phyloP scores from a whole-genome alignment of 2,888 invertebrate species.

The Eurytoma californica region DNA sequence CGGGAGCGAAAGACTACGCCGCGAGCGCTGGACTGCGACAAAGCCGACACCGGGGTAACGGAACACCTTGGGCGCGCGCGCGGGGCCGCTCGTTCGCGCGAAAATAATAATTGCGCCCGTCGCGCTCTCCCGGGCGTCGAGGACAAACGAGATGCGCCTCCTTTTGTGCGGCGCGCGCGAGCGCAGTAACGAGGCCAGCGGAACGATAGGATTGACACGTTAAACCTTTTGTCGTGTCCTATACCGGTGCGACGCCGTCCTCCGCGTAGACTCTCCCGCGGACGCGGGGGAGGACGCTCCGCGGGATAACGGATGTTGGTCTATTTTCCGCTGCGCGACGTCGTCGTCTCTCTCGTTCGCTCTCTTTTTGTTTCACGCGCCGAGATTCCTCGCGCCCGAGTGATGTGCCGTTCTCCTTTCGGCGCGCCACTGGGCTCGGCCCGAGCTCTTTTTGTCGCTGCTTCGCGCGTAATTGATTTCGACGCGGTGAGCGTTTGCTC shows the following conservation, averaged over 20 bases:
- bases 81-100: slow-evolving; percentile 27
- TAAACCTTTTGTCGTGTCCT: slow-evolving; percentile 40
- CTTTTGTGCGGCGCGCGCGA: slow-evolving; percentile 28
- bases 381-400: not conserved
- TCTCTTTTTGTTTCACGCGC: not conserved
- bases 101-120: slow-evolving; percentile 50
- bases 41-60: slow-evolving; percentile 49
- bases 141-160: slow-evolving; percentile 23
- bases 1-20: not conserved
- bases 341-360: not conserved
- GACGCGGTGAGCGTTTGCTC: no score
- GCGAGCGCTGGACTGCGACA: slow-evolving; percentile 20
- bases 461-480: no score
- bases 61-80: slow-evolving; percentile 12
- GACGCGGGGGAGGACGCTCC: slow-evolving; percentile 10
- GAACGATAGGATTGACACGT: slow-evolving; percentile 42
- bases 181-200: slow-evolving; percentile 46
- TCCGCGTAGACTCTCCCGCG: not conserved
- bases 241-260: no score
- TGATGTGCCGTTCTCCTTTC: not conserved
- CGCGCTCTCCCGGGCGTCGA: slow-evolving; percentile 11
- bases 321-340: slow-evolving; percentile 27
- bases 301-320: slow-evolving; percentile 46
- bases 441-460: no score
- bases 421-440: not conserved